These are phyloP conservation scores for Oligia strigilis DNA, from an alignment of 2,888 invertebrate species.

Conservation along the genomic window DNA sequence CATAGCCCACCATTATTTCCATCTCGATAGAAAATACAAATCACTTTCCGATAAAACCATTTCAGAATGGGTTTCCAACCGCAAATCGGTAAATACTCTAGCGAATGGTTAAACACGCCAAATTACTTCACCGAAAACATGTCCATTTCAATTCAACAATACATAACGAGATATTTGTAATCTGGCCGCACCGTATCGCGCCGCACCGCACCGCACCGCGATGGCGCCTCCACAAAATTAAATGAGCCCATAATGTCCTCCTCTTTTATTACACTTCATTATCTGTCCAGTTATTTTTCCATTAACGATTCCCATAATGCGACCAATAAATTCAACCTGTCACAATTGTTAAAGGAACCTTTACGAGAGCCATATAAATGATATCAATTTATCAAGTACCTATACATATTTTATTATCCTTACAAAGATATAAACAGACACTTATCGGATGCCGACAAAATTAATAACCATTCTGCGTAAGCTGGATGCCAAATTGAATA, in stretches of 20 bases:
- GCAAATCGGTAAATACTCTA: constrained; percentile 40
- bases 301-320: constrained; percentile 67
- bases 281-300: constrained; percentile 65
- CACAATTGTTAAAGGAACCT: constrained; percentile 55
- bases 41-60: constrained; percentile 9
- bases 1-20: not conserved
- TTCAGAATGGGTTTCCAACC: constrained; percentile 33
- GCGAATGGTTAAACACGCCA: constrained; percentile 44
- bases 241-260: constrained; percentile 52
- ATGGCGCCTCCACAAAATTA: constrained; percentile 19
- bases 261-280: constrained; percentile 65
- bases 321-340: constrained; percentile 62
- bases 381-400: constrained; percentile 45
- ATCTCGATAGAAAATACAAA: not conserved
- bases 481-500: constrained; percentile 44
- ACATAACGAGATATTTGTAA: constrained; percentile 58
- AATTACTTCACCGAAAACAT: constrained; percentile 50
- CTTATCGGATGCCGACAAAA: constrained; percentile 37
- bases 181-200: constrained; percentile 15
- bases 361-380: constrained; percentile 58
- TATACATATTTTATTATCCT: constrained; percentile 48
- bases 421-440: constrained; percentile 47
- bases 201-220: constrained; percentile 8
- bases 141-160: constrained; percentile 62
- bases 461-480: constrained; percentile 43